These are phyloP conservation scores for Stramonita haemastoma DNA, from an alignment of 2,888 invertebrate species.

Conservation along the genomic window DNA sequence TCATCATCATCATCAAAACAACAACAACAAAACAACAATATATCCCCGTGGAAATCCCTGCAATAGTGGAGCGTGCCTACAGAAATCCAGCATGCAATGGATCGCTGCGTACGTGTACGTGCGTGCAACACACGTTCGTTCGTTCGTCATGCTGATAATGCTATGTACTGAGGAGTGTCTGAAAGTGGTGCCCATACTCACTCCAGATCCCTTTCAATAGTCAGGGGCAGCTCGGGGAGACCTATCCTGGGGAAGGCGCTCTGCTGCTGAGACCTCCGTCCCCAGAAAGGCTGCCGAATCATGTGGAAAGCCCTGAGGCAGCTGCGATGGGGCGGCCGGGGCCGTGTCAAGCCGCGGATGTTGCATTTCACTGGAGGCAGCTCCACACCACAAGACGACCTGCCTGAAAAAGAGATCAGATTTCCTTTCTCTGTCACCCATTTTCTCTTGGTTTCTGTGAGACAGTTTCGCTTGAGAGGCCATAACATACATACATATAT, in stretches of 20 bases:
- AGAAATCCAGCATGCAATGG: too few species aligned
- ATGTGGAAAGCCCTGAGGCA: conserved; percentile 36
- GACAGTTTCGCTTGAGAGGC: neutral
- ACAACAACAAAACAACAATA: too few species aligned
- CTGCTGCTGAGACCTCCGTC: neutral
- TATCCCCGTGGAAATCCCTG: too few species aligned
- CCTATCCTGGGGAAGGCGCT: conserved; percentile 8
- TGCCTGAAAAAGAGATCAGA: neutral
- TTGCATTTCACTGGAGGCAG: conserved; percentile 11
- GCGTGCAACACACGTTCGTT: too few species aligned
- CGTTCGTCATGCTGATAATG: too few species aligned
- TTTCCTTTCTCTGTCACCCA: neutral
- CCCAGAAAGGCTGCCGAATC: conserved; percentile 33
- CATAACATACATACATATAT: too few species aligned
- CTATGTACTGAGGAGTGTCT: too few species aligned
- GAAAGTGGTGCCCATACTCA: neutral
- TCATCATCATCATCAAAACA: too few species aligned
- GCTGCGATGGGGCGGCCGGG: conserved; percentile 15
- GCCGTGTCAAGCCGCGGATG: conserved; percentile 31
- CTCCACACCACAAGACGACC: neutral
- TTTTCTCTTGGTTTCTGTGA: neutral
- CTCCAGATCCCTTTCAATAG: neutral
- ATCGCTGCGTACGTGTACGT: too few species aligned
- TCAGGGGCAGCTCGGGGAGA: neutral
- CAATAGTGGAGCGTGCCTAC: too few species aligned